Evolutionary conservation across 2,888 invertebrate species (phyloP).

Genomic region (Belgica antarctica): DNA sequence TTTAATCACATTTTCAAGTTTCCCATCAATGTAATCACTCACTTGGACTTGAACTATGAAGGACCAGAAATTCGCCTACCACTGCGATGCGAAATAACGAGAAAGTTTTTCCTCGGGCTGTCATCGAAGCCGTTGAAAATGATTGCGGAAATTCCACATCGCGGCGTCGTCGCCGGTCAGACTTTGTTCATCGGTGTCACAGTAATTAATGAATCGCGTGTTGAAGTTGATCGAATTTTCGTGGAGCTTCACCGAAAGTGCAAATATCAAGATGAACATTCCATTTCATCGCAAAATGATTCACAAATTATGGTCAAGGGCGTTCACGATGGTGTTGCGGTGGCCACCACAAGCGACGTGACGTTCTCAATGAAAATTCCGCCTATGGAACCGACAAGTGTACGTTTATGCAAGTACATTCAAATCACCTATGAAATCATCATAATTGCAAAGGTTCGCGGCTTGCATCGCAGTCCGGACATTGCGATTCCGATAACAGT

Average conservation of each 20-base stretch:
- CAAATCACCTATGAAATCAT: background rate
- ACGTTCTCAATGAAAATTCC: background rate
- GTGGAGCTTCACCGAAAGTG: background rate
- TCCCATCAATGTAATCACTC: conserved; percentile 1
- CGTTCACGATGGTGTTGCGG: background rate
- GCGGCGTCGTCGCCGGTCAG: background rate
- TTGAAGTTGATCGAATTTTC: background rate
- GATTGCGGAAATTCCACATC: background rate
- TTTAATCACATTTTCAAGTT: background rate
- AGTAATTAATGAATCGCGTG: background rate
- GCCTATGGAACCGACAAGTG: background rate
- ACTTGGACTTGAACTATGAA: background rate
- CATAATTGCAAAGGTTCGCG: background rate
- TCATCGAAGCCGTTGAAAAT: background rate
- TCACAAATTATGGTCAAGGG: background rate
- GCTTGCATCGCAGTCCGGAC: background rate
- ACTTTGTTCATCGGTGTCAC: background rate
- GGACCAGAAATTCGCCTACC: background rate
- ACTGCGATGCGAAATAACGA: background rate
- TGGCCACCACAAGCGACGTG: background rate
- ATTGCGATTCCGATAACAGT: background rate
- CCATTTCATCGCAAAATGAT: background rate
- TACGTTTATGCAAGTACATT: background rate
- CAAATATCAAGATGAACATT: background rate
- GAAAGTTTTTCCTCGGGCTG: background rate